Evolutionary conservation across 2,797 vertebrate species (phyloP), one percentile per base, ranked within the genome.

Genomic region (Coregonus ussuriensis): DNA sequence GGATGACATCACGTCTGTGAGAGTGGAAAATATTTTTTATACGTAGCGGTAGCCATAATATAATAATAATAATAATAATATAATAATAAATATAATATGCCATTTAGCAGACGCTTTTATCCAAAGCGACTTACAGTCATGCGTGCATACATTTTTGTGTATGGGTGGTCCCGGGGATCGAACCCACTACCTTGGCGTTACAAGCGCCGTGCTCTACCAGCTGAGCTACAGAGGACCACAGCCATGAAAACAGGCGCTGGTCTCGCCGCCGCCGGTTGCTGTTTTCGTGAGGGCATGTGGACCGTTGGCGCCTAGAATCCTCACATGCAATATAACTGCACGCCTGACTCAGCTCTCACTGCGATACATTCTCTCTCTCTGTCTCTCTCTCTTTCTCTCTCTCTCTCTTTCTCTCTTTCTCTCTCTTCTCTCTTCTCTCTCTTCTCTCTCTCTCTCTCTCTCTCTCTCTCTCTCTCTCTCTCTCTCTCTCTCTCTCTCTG

Each of bases 1-100:
- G 85, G 83, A 92, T 92, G 91, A 91, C 92, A 91, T 92, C 92
- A 91, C 91, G 91, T 91, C 89, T 92, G 83, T 84, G 81, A 83
- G 81, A 84, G 77, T 25, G 15, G 33, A 53, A 82, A 82, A 86
- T 84, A 81, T 86, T 91, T 90, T 91, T 90, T 81, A 73, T 76
- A 68, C 66, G 79, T 79, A 77, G 68, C 74, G 47, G 63, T 87
- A 84, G 86, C 81, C 75, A 86, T 88, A n/a, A n/a, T n/a, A n/a
- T n/a, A n/a, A n/a, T n/a, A n/a, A n/a, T n/a, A n/a, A n/a, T n/a
- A n/a, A n/a, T n/a, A n/a, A n/a, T n/a, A n/a, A n/a, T n/a, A n/a
- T n/a, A n/a, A n/a, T n/a, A n/a, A n/a, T n/a, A n/a, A n/a, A n/a
- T n/a, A n/a, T n/a, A n/a, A n/a, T n/a, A n/a, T n/a, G n/a, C n/a